phyloP scores from a whole-genome alignment of 2,113 vertebrate species.

The Entosphenus tridentatus region DNA sequence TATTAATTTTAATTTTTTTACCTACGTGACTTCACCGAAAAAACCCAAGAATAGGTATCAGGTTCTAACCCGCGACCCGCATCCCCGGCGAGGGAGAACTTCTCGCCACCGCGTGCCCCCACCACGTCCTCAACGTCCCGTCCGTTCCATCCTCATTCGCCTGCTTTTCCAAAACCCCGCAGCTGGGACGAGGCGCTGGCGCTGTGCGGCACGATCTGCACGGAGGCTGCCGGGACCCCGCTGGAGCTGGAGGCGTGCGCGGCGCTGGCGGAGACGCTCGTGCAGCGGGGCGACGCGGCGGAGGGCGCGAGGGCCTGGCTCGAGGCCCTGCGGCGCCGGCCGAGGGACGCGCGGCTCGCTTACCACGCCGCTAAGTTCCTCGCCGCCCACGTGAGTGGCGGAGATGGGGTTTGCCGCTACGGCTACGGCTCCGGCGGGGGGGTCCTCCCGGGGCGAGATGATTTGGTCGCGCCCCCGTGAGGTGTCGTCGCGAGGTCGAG shows the following conservation, averaged over 20 bases:
- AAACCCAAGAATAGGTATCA: too few species aligned
- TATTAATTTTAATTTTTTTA: too few species aligned
- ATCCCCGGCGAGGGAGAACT: too few species aligned
- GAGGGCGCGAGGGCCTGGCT: conserved; percentile 1
- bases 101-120: not conserved
- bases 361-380: not conserved
- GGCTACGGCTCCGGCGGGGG: too few species aligned
- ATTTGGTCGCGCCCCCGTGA: too few species aligned
- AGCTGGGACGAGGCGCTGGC: not conserved
- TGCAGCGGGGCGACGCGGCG: conserved; percentile 2
- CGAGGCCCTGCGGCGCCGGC: not conserved
- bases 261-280: conserved; percentile 3
- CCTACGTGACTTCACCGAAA: too few species aligned
- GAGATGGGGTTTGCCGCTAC: too few species aligned
- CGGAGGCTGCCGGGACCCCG: not conserved
- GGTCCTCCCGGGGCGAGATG: too few species aligned
- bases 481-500: too few species aligned
- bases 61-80: too few species aligned
- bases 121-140: not conserved
- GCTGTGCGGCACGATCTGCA: not conserved
- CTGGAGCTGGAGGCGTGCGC: not conserved
- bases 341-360: not conserved
- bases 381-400: not conserved
- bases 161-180: not conserved
- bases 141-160: not conserved